Evolutionary conservation across 2,888 invertebrate genomes (phyloP), one percentile per base, ranked within the genome.

Genomic region (Brachypterus glaber): DNA sequence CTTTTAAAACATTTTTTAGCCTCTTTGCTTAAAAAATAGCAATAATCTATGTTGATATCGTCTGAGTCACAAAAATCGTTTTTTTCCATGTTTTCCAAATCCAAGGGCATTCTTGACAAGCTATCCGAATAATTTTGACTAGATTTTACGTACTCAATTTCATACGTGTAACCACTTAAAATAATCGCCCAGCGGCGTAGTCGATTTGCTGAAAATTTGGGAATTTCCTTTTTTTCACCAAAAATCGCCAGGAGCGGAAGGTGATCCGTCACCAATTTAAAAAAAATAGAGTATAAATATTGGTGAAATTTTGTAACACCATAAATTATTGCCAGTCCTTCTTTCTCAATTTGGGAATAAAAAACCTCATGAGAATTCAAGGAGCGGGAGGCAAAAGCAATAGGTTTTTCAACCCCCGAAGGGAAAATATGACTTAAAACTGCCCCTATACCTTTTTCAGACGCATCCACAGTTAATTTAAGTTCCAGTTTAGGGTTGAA

Each of bases 291-390:
- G 41, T 48, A 57, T 2, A 64, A 26, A 41, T 57, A 66, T 13
- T 56, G 45, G 38, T 58, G 50, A 43, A 64, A 66, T 44, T 54
- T 53, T 24, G 47, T 45, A 7, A 64, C 51, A 3, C 56, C 60
- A 41, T 46, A 65, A 26, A 60, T 43, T 8, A 44, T 44, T 21
- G 43, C 27, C 9, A 33, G n/a, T 33, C 30, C 44, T 7, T 39
- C 36, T 24, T 42, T 35, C 21, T 40, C 37, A 21, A 41, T 40
- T 34, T 47, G 47, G 15, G 40, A 58, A 40, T 51, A 48, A 45
- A 17, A 51, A 21, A 21, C 9, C 9, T 21, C 21, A 21, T 21
- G 21, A 21, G 21, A 21, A 21, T 21, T 21, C 40, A 46, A 49
- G 40, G 37, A 54, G 48, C 37, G 41, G 7, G 54, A 57, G 1